A percentile compares a stretch with the other conserved stretches of the same genome.
Conservation (phyloP, 92 coral and sea anemone genomes). For the Bergia puertoricense region DNA sequence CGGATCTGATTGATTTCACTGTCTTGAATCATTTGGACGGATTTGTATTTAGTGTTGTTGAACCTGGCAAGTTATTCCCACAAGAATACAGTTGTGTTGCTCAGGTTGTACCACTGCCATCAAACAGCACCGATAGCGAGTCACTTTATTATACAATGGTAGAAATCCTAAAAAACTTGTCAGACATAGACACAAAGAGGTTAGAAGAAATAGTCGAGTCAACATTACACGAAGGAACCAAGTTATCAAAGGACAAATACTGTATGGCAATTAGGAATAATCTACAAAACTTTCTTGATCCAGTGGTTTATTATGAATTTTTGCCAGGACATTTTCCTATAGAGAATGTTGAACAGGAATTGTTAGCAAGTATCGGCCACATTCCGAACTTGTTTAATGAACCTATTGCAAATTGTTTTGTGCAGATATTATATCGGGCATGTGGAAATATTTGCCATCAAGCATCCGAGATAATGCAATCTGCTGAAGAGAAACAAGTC, state of each 20-base stretch:
- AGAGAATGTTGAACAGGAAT: slow-evolving; percentile 17
- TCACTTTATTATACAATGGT: too few relatives aligned
- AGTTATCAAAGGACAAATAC: slow-evolving; percentile 9
- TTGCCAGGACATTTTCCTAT: slow-evolving; percentile 4
- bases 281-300: slow-evolving; percentile 42
- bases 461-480: background rate
- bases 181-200: background rate
- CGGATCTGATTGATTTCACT: slow-evolving; percentile 12
- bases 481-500: background rate
- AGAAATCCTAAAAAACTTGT: background rate
- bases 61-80: too few relatives aligned
- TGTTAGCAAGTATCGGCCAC: background rate
- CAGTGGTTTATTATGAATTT: slow-evolving; percentile 22
- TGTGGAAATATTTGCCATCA: slow-evolving; percentile 40
- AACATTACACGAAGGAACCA: slow-evolving; percentile 1
- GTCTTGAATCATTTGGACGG: too few relatives aligned
- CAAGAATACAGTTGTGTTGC: too few relatives aligned
- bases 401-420: background rate
- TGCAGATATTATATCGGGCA: slow-evolving; percentile 30
- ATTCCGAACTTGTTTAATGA: background rate
- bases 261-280: slow-evolving; percentile 42
- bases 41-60: too few relatives aligned
- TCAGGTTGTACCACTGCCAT: too few relatives aligned
- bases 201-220: slow-evolving; percentile 7
- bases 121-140: too few relatives aligned